Evolutionary conservation across 2,113 vertebrate genomes (phyloP).

Genomic region (Sapajus apella): DNA sequence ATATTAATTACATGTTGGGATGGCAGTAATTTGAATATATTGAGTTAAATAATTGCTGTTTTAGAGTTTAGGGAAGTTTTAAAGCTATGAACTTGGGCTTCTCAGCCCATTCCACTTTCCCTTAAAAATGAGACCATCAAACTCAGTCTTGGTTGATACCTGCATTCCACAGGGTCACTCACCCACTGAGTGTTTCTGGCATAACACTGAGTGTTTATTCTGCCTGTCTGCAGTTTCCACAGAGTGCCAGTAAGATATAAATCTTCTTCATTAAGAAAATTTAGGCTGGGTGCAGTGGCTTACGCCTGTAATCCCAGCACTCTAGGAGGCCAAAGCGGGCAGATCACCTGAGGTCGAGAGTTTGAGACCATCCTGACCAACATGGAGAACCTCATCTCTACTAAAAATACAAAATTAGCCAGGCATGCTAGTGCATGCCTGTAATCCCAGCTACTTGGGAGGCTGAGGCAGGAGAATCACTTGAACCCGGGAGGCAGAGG

Average conservation of each 20-base stretch:
- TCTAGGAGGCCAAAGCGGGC: too few species aligned
- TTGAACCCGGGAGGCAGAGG: too few species aligned
- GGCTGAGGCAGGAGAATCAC: too few species aligned
- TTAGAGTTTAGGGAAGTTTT: not conserved
- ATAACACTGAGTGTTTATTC: not conserved
- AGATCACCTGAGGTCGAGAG: too few species aligned
- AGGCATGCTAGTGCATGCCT: too few species aligned
- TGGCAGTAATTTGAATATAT: not conserved
- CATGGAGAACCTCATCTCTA: too few species aligned
- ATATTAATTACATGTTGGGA: not conserved
- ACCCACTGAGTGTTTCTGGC: conserved; percentile 6
- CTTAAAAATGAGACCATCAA: not conserved
- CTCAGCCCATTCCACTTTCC: not conserved
- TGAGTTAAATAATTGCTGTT: not conserved
- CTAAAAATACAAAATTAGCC: too few species aligned
- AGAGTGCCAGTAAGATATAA: conserved; percentile 29
- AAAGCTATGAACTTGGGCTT: not conserved
- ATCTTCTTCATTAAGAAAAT: conserved; percentile 37
- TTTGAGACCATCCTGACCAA: too few species aligned
- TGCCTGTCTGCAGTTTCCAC: conserved; percentile 46
- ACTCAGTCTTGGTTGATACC: not conserved
- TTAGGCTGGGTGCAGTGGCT: too few species aligned
- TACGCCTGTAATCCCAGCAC: too few species aligned
- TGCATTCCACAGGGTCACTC: not conserved
- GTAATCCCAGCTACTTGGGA: too few species aligned